phyloP scores from a whole-genome alignment of 2,797 vertebrate species.

The Urophycis tenuis region DNA sequence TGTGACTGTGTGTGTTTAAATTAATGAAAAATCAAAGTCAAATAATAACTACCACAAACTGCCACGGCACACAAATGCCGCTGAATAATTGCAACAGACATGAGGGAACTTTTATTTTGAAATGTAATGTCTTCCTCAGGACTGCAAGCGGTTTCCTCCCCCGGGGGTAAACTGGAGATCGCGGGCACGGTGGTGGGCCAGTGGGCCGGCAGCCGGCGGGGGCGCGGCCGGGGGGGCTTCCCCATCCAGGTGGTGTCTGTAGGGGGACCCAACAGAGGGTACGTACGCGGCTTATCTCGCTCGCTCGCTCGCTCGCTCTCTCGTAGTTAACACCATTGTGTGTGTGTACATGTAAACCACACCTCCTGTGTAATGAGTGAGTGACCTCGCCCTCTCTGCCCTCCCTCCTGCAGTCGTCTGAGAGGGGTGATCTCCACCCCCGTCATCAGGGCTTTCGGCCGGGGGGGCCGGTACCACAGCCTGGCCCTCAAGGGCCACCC shows the following conservation, averaged over 20 bases:
- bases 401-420: slow-evolving; percentile 67
- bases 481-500: slow-evolving; percentile 85
- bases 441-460: slow-evolving; percentile 89
- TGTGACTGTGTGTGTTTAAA: background rate
- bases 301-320: background rate
- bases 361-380: background rate
- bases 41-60: background rate
- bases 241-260: slow-evolving; percentile 91
- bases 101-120: background rate
- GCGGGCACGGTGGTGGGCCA: slow-evolving; percentile 94
- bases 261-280: slow-evolving; percentile 87
- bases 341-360: background rate
- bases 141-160: slow-evolving; percentile 82
- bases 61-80: background rate
- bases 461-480: slow-evolving; percentile 78
- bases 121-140: slow-evolving; percentile 51
- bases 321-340: background rate
- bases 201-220: slow-evolving; percentile 85
- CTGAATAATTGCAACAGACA: background rate
- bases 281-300: background rate
- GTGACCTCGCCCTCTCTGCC: background rate
- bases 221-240: slow-evolving; percentile 79
- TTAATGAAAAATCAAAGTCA: background rate
- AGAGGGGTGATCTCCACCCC: slow-evolving; percentile 91
- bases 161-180: slow-evolving; percentile 94